These are phyloP conservation scores for Drosophila neonasuta DNA, from an alignment of 2,888 invertebrate species.

Conservation along the genomic window DNA sequence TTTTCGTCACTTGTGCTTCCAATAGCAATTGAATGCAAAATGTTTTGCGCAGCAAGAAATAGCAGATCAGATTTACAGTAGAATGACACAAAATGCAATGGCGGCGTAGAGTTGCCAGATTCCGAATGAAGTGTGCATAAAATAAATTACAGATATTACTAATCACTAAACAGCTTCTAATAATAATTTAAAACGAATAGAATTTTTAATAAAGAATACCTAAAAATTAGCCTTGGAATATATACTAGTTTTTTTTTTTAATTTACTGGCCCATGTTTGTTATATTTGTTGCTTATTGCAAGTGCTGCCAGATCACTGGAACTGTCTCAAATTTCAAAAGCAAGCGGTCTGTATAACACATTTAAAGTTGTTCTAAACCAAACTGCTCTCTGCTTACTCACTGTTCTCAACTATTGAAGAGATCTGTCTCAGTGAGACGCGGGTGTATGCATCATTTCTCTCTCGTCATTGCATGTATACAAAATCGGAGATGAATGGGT, in stretches of 20 bases:
- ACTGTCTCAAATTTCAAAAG: not conserved
- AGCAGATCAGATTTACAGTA: not conserved
- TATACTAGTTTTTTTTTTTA: not conserved
- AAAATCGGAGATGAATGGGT: constrained; percentile 19
- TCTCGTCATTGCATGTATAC: not conserved
- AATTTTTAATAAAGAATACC: too few relatives aligned
- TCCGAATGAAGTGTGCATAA: too few relatives aligned
- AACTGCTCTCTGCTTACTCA: not conserved
- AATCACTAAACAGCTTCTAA: too few relatives aligned
- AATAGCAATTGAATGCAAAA: constrained; percentile 25
- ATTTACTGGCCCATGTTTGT: not conserved
- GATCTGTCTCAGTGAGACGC: not conserved
- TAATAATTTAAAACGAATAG: too few relatives aligned
- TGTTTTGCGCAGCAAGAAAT: constrained; percentile 1
- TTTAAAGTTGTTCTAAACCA: not conserved
- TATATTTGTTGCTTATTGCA: not conserved
- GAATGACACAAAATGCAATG: constrained; percentile 17
- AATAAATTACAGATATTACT: too few relatives aligned
- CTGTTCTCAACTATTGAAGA: not conserved
- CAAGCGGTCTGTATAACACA: not conserved
- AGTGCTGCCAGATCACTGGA: not conserved
- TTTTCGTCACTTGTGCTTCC: not conserved
- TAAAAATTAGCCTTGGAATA: too few relatives aligned
- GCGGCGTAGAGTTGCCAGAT: not conserved
- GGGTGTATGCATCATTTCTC: not conserved